These are phyloP conservation scores for Lophius americanus DNA, from an alignment of 2,797 vertebrate genomes.

Conservation along the genomic window DNA sequence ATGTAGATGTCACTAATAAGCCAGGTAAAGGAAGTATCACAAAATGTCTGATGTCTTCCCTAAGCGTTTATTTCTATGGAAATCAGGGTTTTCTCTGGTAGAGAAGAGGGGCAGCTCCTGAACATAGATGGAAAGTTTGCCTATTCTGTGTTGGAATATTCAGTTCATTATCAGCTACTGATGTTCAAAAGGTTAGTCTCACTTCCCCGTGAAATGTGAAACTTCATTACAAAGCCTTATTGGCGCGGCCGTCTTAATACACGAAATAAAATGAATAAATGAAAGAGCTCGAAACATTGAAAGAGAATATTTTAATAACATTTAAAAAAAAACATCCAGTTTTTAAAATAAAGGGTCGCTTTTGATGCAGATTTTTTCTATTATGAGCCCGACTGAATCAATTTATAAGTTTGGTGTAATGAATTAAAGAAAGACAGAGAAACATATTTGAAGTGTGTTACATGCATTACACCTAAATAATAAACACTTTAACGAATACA, in stretches of 20 bases:
- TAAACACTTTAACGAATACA: too few species aligned
- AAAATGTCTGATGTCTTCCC: conserved; percentile 4
- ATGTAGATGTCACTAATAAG: neutral
- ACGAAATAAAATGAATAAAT: too few species aligned
- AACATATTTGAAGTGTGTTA: too few species aligned
- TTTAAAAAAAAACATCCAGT: too few species aligned
- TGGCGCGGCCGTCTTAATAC: neutral
- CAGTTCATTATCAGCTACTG: neutral
- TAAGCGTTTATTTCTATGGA: conserved; percentile 11
- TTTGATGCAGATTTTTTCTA: too few species aligned
- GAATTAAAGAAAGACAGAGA: too few species aligned
- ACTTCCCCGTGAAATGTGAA: conserved; percentile 57
- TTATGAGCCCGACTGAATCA: too few species aligned
- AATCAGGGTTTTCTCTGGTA: conserved; percentile 53
- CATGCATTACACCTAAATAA: too few species aligned
- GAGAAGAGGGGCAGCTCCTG: conserved; percentile 35
- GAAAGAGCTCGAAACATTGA: too few species aligned
- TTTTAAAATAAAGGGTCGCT: too few species aligned
- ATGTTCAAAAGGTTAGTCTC: conserved; percentile 45
- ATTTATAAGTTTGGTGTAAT: too few species aligned
- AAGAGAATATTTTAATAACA: too few species aligned
- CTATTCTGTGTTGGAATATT: conserved; percentile 5
- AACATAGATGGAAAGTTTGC: conserved; percentile 57
- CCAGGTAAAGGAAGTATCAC: conserved; percentile 29
- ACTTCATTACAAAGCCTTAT: conserved; percentile 24